phyloP scores from a whole-genome alignment of 2,888 invertebrate species.

The Phortica okadai region DNA sequence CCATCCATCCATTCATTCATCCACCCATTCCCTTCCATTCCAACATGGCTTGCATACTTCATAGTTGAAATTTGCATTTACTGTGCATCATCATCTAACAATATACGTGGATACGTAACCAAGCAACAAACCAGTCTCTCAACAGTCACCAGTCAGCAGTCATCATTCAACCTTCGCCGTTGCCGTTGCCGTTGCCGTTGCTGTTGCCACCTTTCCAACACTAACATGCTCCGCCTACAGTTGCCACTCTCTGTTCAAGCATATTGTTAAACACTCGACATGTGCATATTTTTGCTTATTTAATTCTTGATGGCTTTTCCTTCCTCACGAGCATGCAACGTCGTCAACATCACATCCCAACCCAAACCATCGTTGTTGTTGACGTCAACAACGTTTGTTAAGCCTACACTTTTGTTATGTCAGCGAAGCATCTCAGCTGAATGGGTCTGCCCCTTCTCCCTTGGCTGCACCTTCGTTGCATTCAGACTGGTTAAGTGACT shows the following conservation, averaged over 20 bases:
- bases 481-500: constrained; percentile 26
- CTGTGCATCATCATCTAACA: not conserved
- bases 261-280: constrained; percentile 56
- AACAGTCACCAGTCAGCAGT: constrained; percentile 21
- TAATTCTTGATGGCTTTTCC: constrained; percentile 49
- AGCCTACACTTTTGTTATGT: constrained; percentile 19
- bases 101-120: not conserved
- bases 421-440: not conserved
- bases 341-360: not conserved
- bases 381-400: not conserved
- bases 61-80: constrained; percentile 49
- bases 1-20: not conserved
- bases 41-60: constrained; percentile 28
- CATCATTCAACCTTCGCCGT: constrained; percentile 21
- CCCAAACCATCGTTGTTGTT: not conserved
- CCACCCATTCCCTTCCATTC: not conserved
- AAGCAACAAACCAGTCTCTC: not conserved
- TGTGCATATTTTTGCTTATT: constrained; percentile 52
- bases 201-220: not conserved
- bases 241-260: constrained; percentile 35
- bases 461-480: not conserved
- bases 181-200: constrained; percentile 2
- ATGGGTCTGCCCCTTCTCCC: not conserved
- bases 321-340: constrained; percentile 8
- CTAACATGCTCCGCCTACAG: not conserved